Evolutionary conservation across 2,888 invertebrate genomes (phyloP), one percentile per base, ranked within the genome.

Genomic region (Clanis bilineata): DNA sequence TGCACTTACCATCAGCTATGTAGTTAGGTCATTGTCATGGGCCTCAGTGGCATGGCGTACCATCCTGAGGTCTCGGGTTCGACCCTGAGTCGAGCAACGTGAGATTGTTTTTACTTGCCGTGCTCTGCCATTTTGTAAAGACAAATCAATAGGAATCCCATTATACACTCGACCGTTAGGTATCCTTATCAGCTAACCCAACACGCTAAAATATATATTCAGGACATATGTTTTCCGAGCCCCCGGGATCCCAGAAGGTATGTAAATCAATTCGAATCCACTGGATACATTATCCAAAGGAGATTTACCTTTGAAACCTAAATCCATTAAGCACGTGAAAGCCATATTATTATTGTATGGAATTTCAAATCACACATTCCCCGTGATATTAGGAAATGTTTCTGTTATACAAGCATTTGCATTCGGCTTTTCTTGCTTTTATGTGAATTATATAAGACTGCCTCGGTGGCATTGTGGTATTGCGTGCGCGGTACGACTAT

Each of bases 261-360:
- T 47, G 47, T 28, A 47, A 47, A 47, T 47, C 28, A 47, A 47
- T 41, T 47, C n/a, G 47, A 47, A 47, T n/a, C 28, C 47, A 41
- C 5, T 15, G 15, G 15, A 15, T 45, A 47, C 15, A 47, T 47
- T 28, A 47, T 28, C 47, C 28, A 28, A 47, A 47, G 47, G 47
- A 28, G 23, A 25, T 25, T 28, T 15, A 15, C 28, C 47, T 47
- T 47, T 47, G 47, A 47, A 47, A 47, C 47, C 25, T 15, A 15
- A 47, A 47, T 4, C 47, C 15, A 47, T 47, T 47, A 47, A 47
- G 47, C 15, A 25, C 25, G n/a, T 47, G 28, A 47, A 47, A 47
- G 15, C 47, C 47, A 28, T 47, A 28, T 47, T 47, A 47, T 25
- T 28, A 47, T 47, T 25, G 15, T 47, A 47, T 47, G 47, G 23